Evolutionary conservation across 2,797 vertebrate species (phyloP), one percentile per base, ranked within the genome.

Genomic region (Characodon lateralis): DNA sequence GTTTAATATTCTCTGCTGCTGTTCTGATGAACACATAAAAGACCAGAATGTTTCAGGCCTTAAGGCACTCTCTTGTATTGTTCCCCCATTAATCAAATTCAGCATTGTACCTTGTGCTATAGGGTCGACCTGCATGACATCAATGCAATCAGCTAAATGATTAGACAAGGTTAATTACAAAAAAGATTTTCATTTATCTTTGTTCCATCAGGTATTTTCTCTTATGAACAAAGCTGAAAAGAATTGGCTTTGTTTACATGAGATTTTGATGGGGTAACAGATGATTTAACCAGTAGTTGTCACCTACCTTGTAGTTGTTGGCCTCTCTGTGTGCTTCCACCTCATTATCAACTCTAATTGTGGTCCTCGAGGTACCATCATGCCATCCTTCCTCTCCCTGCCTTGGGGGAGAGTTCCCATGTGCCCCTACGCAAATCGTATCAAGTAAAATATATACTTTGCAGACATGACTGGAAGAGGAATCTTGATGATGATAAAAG

Each of bases 301-400:
- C 8, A 3, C 53, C 76, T 55, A 96, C 96, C 96, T 93, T 96
- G 90, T 96, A 97, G 91, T 97, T 98, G 89, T 97, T 97, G 85
- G 96, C 96, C 55, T 96, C 95, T 74, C 95, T 95, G 73, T 96
- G 93, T 5, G 96, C 96, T 84, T 97, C 97, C 83, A 96, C 96
- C 0, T 95, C 95, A 0, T 96, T 97, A 59, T 97, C 97, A 0
- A 93, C 95, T 1, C 93, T 93, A 90, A 98, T 92, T 0, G 95
- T 96, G 73, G 97, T 96, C 91, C 92, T 96, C 28, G 93, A 92
- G 81, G 95, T 94, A 28, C 93, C 92, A 0, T 97, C 96, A 1
- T 94, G 92, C 90, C 93, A 96, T 1, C 85, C 90, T 10, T 97
- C 96, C 0, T 96, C 95, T 12, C 89, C 92, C 39, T 86, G 94